Percentiles rank a stretch among this genome's conserved stretches.
These are phyloP conservation scores for Lithobates pipiens DNA, from an alignment of 2,797 vertebrate species.

Conservation along the genomic window DNA sequence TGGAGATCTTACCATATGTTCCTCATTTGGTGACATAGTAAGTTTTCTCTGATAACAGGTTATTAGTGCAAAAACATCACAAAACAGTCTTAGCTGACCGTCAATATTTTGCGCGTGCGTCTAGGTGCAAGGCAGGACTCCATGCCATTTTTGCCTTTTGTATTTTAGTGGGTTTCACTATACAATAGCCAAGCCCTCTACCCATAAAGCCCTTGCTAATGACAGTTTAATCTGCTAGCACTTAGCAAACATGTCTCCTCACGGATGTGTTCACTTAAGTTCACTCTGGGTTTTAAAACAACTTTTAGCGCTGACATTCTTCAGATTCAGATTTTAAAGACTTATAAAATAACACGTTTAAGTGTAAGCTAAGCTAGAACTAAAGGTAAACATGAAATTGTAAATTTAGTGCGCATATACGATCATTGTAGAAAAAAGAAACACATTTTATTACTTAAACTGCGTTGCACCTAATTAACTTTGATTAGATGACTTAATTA, in stretches of 20 bases:
- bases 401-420: neutral
- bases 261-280: too few relatives aligned
- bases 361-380: too few relatives aligned
- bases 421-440: neutral
- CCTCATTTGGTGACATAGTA: neutral
- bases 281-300: neutral
- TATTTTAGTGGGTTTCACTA: neutral
- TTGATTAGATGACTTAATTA: neutral
- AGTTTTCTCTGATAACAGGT: neutral
- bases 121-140: neutral
- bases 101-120: neutral
- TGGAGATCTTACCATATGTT: neutral
- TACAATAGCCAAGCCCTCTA: neutral
- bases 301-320: neutral
- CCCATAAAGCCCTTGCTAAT: too few relatives aligned
- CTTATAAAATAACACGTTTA: neutral
- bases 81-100: neutral
- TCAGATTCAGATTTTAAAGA: neutral
- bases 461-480: neutral
- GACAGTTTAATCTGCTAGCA: too few relatives aligned
- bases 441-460: neutral
- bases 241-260: neutral
- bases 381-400: neutral
- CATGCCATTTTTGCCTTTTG: neutral
- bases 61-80: neutral